These are phyloP conservation scores for Meloidogyne chitwoodi DNA, from an alignment of 1,140 invertebrate genomes.

Conservation along the genomic window DNA sequence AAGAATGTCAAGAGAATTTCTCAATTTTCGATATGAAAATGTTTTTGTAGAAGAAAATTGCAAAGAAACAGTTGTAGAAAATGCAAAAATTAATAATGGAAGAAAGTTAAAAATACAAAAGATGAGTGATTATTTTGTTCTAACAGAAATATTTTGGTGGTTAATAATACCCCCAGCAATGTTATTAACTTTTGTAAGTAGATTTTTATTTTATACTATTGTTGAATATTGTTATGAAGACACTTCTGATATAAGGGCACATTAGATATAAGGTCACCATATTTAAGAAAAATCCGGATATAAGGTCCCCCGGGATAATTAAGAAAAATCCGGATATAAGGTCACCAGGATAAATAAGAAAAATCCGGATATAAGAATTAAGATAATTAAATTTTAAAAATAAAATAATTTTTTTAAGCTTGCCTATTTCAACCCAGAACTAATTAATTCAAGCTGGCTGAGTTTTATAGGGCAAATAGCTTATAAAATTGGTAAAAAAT, in stretches of 20 bases:
- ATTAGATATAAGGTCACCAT: background rate
- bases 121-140: slow-evolving; percentile 19
- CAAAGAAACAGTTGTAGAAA: background rate
- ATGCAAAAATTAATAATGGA: background rate
- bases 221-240: background rate
- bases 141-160: slow-evolving; percentile 26
- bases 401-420: slow-evolving; percentile 25
- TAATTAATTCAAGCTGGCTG: slow-evolving; percentile 18
- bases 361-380: too few relatives aligned
- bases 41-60: background rate
- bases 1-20: slow-evolving; percentile 37
- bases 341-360: too few relatives aligned
- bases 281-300: too few relatives aligned
- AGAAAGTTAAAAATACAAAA: background rate
- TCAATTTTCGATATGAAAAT: slow-evolving; percentile 44
- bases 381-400: background rate
- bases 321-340: background rate
- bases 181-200: slow-evolving; percentile 24
- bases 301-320: background rate
- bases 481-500: slow-evolving; percentile 24
- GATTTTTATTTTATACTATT: background rate
- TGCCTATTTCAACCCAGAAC: slow-evolving; percentile 31
- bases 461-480: slow-evolving; percentile 14
- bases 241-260: too few relatives aligned
- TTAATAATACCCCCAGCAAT: slow-evolving; percentile 21